Conservation (phyloP, 2,113 vertebrate genomes). For the Pseudopipra pipra region DNA sequence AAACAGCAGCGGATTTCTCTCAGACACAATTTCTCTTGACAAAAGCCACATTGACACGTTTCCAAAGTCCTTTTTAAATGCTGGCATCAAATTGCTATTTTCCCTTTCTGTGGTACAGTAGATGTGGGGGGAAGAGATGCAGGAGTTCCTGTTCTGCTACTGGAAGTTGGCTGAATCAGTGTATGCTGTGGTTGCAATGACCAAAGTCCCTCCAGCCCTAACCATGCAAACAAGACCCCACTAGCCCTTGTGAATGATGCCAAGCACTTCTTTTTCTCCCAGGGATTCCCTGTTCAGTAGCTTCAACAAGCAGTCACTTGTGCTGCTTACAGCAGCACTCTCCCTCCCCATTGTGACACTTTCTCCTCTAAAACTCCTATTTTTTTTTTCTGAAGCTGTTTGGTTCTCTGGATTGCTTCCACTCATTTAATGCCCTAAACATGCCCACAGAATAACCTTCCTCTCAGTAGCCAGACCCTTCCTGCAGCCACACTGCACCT, state of each 20-base stretch:
- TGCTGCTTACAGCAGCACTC: background rate
- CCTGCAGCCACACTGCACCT: background rate
- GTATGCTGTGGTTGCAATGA: background rate
- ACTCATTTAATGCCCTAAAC: background rate
- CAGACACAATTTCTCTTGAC: background rate
- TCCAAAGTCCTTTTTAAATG: background rate
- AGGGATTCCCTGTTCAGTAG: background rate
- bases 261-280: background rate
- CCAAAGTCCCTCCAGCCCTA: background rate
- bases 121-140: background rate
- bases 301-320: background rate
- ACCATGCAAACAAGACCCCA: fast-evolving
- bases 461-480: background rate
- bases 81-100: background rate
- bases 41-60: background rate
- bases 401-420: fast-evolving
- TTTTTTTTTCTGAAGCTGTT: background rate
- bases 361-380: background rate
- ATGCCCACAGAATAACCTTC: background rate
- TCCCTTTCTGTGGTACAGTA: background rate
- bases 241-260: background rate
- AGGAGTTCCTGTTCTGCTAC: fast-evolving
- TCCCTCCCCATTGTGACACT: fast-evolving
- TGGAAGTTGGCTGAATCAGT: background rate
- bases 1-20: background rate